Conservation (phyloP, 2,797 vertebrate genomes). For the Sebastes wilsoni region DNA sequence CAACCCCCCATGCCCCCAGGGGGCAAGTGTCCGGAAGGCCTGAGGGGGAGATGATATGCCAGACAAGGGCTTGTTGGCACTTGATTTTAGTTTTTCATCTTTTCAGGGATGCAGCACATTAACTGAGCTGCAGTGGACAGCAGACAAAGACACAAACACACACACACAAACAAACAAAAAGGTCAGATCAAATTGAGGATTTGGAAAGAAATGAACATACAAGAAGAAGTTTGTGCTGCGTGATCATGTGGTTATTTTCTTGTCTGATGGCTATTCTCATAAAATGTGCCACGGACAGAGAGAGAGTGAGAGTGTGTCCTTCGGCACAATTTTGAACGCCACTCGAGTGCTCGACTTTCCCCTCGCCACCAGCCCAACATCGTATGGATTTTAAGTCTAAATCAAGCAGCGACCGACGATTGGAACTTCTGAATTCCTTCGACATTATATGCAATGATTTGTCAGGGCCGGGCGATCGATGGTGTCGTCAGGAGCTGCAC, state of each 20-base stretch:
- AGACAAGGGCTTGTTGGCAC: slow-evolving; percentile 76
- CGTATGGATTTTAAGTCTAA: slow-evolving; percentile 41
- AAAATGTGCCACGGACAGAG: neutral
- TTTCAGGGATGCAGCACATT: slow-evolving; percentile 65
- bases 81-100: slow-evolving; percentile 75
- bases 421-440: slow-evolving; percentile 54
- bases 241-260: neutral
- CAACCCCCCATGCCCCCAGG: slow-evolving; percentile 15
- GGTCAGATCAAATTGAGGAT: slow-evolving; percentile 16
- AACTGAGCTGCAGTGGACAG: slow-evolving; percentile 57
- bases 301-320: slow-evolving; percentile 7
- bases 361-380: neutral
- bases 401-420: slow-evolving; percentile 13
- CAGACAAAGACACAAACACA: slow-evolving; percentile 24
- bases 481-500: slow-evolving; percentile 54
- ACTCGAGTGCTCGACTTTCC: neutral
- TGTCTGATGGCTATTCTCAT: slow-evolving; percentile 1
- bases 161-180: neutral
- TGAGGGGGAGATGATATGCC: slow-evolving; percentile 47
- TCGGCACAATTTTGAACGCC: slow-evolving; percentile 15
- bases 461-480: slow-evolving; percentile 63
- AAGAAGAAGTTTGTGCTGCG: neutral
- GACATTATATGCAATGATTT: slow-evolving; percentile 50
- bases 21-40: slow-evolving; percentile 67
- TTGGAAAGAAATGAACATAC: neutral